Conservation (phyloP, 2,888 invertebrate species). For the Vanessa cardui region DNA sequence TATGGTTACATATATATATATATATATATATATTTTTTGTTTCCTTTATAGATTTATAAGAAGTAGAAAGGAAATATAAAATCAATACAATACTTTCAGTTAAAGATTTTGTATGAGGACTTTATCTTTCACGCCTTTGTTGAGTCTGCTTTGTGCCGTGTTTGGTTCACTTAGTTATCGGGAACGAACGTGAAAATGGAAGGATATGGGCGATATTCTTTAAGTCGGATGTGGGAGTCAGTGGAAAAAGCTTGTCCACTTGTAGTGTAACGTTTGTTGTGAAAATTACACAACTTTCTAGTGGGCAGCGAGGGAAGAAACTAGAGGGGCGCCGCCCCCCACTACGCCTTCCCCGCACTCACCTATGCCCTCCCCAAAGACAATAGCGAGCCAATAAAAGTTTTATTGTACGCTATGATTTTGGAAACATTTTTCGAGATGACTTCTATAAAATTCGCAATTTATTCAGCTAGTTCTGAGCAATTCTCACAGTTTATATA, state of each 20-base stretch:
- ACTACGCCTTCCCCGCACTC: constrained; percentile 44
- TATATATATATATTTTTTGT: constrained; percentile 58
- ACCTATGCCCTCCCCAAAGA: constrained; percentile 56
- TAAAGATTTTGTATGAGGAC: constrained; percentile 14
- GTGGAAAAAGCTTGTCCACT: constrained; percentile 48
- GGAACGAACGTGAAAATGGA: constrained; percentile 23
- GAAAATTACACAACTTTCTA: constrained; percentile 63
- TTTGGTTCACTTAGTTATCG: constrained; percentile 16
- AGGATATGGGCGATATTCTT: constrained; percentile 17
- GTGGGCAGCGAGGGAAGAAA: constrained; percentile 44
- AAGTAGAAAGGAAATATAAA: constrained; percentile 7
- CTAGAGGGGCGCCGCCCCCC: constrained; percentile 44
- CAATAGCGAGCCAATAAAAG: constrained; percentile 76
- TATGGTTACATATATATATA: constrained; percentile 61
- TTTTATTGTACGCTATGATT: constrained; percentile 77
- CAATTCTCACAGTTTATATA: constrained; percentile 58
- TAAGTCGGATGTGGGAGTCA: constrained; percentile 26
- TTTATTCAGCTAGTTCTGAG: constrained; percentile 61
- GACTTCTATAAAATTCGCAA: constrained; percentile 74
- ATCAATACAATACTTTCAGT: constrained; percentile 9
- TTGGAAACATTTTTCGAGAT: constrained; percentile 73
- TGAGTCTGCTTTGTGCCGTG: constrained; percentile 8
- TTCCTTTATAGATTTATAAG: constrained; percentile 7
- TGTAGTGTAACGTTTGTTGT: constrained; percentile 59
- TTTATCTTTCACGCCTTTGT: constrained; percentile 16